Conservation (phyloP, 1,140 invertebrate genomes). For the Leptopilina clavipes region DNA sequence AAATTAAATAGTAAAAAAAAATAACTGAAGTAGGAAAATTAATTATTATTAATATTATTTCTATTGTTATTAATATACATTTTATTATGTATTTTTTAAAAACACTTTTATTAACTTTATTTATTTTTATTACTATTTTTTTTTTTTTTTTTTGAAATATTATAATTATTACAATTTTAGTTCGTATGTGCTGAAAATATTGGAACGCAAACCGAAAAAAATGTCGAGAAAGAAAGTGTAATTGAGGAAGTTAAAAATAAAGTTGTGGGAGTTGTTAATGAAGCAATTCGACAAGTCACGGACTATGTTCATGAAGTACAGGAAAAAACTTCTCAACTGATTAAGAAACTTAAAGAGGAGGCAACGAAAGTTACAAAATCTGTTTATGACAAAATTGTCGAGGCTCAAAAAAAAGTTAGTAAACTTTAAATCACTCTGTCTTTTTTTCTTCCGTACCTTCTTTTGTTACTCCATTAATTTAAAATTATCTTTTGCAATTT, state of each 20-base stretch:
- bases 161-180: not conserved
- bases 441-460: too few species aligned
- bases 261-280: constrained; percentile 44
- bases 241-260: constrained; percentile 38
- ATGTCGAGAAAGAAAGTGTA: not conserved
- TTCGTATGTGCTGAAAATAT: not conserved
- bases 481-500: too few species aligned
- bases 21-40: too few species aligned
- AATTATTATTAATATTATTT: too few species aligned
- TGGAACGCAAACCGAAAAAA: not conserved
- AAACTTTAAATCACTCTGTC: too few species aligned
- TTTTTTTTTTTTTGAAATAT: not conserved
- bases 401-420: constrained; percentile 40
- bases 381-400: constrained; percentile 33
- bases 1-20: too few species aligned
- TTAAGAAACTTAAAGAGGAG: constrained; percentile 34
- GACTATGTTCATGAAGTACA: constrained; percentile 28
- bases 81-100: too few species aligned
- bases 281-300: constrained; percentile 39
- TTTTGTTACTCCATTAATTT: too few species aligned
- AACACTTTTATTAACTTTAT: too few species aligned
- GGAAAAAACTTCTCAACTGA: constrained; percentile 29
- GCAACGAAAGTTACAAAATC: constrained; percentile 42
- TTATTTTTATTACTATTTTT: too few species aligned
- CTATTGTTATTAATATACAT: too few species aligned